Percentiles rank a stretch among this genome's conserved stretches.
phyloP scores from a whole-genome alignment of 2,888 invertebrate species.

The Macrophya annulata region DNA sequence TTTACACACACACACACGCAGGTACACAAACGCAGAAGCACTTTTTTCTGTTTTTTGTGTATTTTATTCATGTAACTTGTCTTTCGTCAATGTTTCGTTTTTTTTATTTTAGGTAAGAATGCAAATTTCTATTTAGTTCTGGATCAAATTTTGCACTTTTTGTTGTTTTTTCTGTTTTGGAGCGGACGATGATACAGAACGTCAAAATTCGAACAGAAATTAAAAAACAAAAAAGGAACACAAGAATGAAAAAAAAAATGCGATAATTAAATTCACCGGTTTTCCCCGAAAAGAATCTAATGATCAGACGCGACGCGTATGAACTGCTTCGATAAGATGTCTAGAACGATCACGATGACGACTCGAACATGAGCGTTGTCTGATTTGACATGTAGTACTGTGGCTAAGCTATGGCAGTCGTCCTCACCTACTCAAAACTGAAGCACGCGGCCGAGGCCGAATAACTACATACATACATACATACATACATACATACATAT shows the following conservation, averaged over 20 bases:
- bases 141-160: neutral
- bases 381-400: slow-evolving; percentile 21
- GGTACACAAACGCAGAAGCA: neutral
- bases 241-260: neutral
- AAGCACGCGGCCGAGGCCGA: slow-evolving; percentile 29
- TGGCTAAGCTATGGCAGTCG: neutral
- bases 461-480: neutral
- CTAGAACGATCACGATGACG: too few relatives aligned
- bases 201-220: too few relatives aligned
- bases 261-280: neutral
- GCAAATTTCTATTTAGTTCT: neutral
- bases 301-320: neutral
- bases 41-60: neutral
- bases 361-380: neutral
- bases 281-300: neutral
- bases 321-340: too few relatives aligned
- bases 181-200: too few relatives aligned
- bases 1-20: too few relatives aligned
- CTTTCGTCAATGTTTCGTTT: too few relatives aligned
- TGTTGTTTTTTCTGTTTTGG: neutral
- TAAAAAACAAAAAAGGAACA: neutral
- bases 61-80: too few relatives aligned
- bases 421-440: slow-evolving; percentile 20
- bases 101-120: slow-evolving; percentile 10
- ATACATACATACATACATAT: neutral